These are phyloP conservation scores for Cynopterus brachyotis DNA, from an alignment of 2,113 vertebrate genomes.

Conservation along the genomic window DNA sequence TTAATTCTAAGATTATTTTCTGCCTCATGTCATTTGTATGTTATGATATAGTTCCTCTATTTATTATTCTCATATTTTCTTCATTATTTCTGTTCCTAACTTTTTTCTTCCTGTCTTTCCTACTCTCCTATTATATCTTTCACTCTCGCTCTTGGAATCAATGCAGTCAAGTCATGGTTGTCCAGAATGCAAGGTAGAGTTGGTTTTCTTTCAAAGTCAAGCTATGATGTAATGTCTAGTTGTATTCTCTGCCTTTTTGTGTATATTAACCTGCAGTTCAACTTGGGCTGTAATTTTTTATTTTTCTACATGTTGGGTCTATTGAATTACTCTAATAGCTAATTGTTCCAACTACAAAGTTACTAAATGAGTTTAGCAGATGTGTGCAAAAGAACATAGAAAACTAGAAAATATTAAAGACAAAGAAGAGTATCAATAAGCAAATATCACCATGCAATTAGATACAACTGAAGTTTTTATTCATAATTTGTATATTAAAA, in stretches of 20 bases:
- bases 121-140: conserved; percentile 82
- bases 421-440: background rate
- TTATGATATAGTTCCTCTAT: background rate
- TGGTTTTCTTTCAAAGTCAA: conserved; percentile 57
- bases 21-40: background rate
- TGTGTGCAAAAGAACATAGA: background rate
- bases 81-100: conserved; percentile 82
- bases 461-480: background rate
- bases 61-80: conserved; percentile 79
- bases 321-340: background rate
- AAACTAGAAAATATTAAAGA: background rate
- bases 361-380: background rate
- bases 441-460: background rate
- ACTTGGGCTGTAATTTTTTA: background rate
- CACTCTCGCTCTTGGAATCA: conserved; percentile 87
- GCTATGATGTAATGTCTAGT: background rate
- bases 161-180: conserved; percentile 99
- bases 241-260: background rate
- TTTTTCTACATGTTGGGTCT: background rate
- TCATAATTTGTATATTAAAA: background rate
- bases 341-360: background rate
- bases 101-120: conserved; percentile 85
- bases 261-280: background rate
- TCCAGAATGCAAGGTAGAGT: conserved; percentile 98
- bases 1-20: background rate